These are phyloP conservation scores for Cherax quadricarinatus DNA, from an alignment of 1,140 invertebrate species.

Conservation along the genomic window DNA sequence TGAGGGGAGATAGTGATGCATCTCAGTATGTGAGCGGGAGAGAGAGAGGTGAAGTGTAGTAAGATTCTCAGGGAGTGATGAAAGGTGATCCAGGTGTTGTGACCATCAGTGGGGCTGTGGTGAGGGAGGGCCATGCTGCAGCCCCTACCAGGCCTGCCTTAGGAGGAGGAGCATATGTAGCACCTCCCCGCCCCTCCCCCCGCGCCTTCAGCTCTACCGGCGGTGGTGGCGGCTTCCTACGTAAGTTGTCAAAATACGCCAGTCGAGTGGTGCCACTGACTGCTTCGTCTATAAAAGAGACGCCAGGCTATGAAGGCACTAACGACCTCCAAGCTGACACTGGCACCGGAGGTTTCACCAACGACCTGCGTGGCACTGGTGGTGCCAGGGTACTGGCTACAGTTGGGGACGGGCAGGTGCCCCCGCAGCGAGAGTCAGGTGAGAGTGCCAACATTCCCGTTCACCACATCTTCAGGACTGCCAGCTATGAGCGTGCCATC, in stretches of 20 bases:
- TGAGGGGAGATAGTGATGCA: too few species aligned
- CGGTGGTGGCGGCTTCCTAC: background rate
- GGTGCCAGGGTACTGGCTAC: too few species aligned
- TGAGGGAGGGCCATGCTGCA: background rate
- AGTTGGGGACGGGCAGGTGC: background rate
- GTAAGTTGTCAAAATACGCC: slow-evolving; percentile 27
- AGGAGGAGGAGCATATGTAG: background rate
- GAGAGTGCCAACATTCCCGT: slow-evolving; percentile 11
- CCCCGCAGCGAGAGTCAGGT: too few species aligned
- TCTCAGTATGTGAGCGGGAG: background rate
- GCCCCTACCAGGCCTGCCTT: background rate
- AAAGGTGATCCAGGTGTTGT: slow-evolving; percentile 29
- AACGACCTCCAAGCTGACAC: background rate
- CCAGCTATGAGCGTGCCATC: slow-evolving; percentile 43
- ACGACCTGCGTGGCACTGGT: slow-evolving; percentile 22
- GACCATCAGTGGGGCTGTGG: slow-evolving; percentile 36
- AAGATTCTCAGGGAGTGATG: background rate
- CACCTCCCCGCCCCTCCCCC: background rate
- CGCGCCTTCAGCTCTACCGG: background rate
- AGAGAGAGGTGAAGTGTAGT: background rate
- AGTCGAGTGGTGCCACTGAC: slow-evolving; percentile 17
- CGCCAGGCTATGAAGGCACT: background rate
- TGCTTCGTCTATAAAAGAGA: background rate
- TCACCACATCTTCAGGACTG: background rate
- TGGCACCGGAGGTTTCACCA: background rate